Percentiles rank a stretch among this genome's conserved stretches.
Conservation (phyloP, 2,797 vertebrate species). For the Loriculus beryllinus region DNA sequence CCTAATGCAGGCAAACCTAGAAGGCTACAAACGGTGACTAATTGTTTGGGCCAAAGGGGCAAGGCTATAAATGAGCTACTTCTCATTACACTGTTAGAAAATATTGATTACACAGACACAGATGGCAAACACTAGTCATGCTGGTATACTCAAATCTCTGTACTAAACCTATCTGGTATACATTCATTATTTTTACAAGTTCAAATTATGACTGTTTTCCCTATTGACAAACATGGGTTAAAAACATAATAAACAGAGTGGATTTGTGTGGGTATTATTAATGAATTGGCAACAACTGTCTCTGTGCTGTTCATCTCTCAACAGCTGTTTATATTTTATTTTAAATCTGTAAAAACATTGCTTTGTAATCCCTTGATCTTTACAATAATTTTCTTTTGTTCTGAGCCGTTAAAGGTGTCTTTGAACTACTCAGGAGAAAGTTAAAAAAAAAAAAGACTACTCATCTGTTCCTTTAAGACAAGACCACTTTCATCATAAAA, state of each 20-base stretch:
- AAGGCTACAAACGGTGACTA: neutral
- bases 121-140: slow-evolving; percentile 60
- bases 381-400: slow-evolving; percentile 78
- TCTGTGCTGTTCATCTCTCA: slow-evolving; percentile 51
- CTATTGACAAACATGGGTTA: slow-evolving; percentile 57
- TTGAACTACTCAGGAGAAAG: slow-evolving; percentile 65
- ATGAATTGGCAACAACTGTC: slow-evolving; percentile 70
- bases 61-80: slow-evolving; percentile 40
- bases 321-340: slow-evolving; percentile 79
- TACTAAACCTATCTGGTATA: slow-evolving; percentile 37
- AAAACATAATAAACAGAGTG: slow-evolving; percentile 55
- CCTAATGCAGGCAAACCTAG: neutral
- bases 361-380: slow-evolving; percentile 72
- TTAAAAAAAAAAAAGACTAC: neutral
- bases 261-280: slow-evolving; percentile 71
- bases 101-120: slow-evolving; percentile 70
- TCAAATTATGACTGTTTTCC: slow-evolving; percentile 46
- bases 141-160: slow-evolving; percentile 53
- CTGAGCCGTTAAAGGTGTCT: slow-evolving; percentile 66
- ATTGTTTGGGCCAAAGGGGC: slow-evolving; percentile 22
- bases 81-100: slow-evolving; percentile 58
- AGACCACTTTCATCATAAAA: slow-evolving; percentile 71
- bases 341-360: slow-evolving; percentile 75
- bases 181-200: slow-evolving; percentile 64
- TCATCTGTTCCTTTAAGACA: slow-evolving; percentile 71